Evolutionary conservation across 1,140 invertebrate genomes (phyloP).

Genomic region (Rhagoletis zephyria): DNA sequence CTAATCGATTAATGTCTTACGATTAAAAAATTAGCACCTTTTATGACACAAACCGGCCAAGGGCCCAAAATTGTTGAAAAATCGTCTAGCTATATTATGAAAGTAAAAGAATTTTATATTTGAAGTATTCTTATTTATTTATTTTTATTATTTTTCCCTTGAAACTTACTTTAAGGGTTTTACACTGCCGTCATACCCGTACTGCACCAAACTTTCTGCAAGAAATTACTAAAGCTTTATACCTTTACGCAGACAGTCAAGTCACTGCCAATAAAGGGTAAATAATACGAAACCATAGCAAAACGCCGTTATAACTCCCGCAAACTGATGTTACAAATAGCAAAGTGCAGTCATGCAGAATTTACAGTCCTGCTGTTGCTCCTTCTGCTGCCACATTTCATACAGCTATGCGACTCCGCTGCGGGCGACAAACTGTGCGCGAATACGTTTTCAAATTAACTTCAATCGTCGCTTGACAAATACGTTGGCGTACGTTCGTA

Average conservation of each 20-base stretch:
- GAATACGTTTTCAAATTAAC: slow-evolving; percentile 39
- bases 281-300: slow-evolving; percentile 43
- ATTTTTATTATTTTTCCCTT: too few species aligned
- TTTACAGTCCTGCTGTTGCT: slow-evolving; percentile 15
- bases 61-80: too few species aligned
- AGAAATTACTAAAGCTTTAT: background rate
- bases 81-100: too few species aligned
- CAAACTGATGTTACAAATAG: background rate
- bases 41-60: too few species aligned
- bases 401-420: background rate
- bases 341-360: slow-evolving; percentile 40
- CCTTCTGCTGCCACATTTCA: background rate
- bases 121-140: too few species aligned
- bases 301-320: background rate
- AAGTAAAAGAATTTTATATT: too few species aligned
- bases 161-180: too few species aligned
- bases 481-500: background rate
- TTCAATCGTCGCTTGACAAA: background rate
- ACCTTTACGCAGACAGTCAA: background rate
- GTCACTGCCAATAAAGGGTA: background rate
- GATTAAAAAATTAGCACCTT: too few species aligned
- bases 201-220: background rate
- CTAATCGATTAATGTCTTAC: too few species aligned
- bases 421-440: slow-evolving; percentile 2
- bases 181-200: too few species aligned